A percentile compares a stretch with the other conserved stretches of the same genome.
phyloP scores from a whole-genome alignment of 2,888 invertebrate genomes.

The Bellardia bayeri region DNA sequence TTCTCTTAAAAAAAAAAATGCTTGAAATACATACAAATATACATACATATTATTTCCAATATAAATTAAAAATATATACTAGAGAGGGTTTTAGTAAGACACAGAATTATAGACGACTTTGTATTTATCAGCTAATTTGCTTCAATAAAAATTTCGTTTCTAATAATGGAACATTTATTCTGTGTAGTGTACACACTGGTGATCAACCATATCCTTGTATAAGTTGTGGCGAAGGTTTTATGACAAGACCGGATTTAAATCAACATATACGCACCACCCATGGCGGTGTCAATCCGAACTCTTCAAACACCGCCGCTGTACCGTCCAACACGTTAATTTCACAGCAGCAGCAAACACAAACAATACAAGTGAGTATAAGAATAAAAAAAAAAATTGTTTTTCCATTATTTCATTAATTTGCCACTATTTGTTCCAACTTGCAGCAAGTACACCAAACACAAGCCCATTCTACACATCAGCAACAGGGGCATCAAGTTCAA shows the following conservation, averaged over 20 bases:
- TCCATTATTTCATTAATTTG: not conserved
- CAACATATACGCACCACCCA: conserved; percentile 88
- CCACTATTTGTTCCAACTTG: not conserved
- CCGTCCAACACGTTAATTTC: conserved; percentile 78
- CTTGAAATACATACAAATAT: too few species aligned
- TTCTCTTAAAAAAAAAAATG: too few species aligned
- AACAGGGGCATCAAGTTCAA: conserved; percentile 78
- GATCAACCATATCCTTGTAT: conserved; percentile 90
- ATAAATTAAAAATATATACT: too few species aligned
- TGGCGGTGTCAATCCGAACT: conserved; percentile 84
- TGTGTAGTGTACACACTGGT: conserved; percentile 88
- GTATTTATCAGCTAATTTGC: too few species aligned
- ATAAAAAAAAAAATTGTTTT: not conserved
- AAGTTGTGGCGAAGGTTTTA: conserved; percentile 91
- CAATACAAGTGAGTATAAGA: conserved; percentile 78
- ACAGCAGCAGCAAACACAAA: conserved; percentile 78
- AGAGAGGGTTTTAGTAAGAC: too few species aligned
- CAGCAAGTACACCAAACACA: conserved; percentile 77
- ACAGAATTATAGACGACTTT: too few species aligned
- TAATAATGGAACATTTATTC: not conserved
- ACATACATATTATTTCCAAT: too few species aligned
- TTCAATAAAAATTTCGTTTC: not conserved
- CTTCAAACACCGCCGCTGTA: conserved; percentile 82
- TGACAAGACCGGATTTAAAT: conserved; percentile 88
- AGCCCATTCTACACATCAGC: conserved; percentile 77